Base-by-base conservation (phyloP, 2,113 vertebrate species). In the Cinclus mexicanus region DNA sequence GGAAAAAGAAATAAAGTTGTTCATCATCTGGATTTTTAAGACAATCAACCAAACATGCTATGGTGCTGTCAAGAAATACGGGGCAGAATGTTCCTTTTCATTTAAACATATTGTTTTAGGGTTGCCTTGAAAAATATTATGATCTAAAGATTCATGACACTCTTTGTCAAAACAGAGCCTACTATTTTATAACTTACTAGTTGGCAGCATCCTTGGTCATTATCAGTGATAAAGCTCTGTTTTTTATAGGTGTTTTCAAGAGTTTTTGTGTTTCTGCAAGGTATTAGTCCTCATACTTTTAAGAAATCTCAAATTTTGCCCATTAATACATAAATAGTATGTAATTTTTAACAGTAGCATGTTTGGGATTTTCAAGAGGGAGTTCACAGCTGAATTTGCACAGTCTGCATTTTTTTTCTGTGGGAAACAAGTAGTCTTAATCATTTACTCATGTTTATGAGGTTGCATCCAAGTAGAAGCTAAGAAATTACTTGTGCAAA, bases 21-120 rank as follows among this genome's bases (percentile, higher is more conserved):
- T 92, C 42, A 88, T 90, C 75, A 81, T 53, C 21, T 4, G 3
- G 52, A 55, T 96, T 93, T 90, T 83, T 41, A 74, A 64, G 83
- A 75, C 12, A 81, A 75, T 86, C 64, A 60, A 63, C 42, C 5
- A 90, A 88, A 89, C 5, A 2, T 90, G 41, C 31, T 79, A 26
- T 52, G 24, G 23, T 87, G 72, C 50, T 3, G 1, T 83, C 12
- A 90, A 86, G 71, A 94, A 96, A 92, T 79, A 87, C 17, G n/a
- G 49, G 61, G 25, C 57, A 92, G 72, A 90, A 94, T 39, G 72
- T 69, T 96, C 80, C 52, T 90, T 90, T 94, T 94, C 29, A 64
- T 79, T 94, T 89, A 90, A 90, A 75, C 65, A 89, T 93, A 83
- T 78, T 90, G 85, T 75, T 94, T 92, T 65, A 72, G 41, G n/a